Conservation (phyloP, 2,113 vertebrate genomes). For the Brevimyrus niger region DNA sequence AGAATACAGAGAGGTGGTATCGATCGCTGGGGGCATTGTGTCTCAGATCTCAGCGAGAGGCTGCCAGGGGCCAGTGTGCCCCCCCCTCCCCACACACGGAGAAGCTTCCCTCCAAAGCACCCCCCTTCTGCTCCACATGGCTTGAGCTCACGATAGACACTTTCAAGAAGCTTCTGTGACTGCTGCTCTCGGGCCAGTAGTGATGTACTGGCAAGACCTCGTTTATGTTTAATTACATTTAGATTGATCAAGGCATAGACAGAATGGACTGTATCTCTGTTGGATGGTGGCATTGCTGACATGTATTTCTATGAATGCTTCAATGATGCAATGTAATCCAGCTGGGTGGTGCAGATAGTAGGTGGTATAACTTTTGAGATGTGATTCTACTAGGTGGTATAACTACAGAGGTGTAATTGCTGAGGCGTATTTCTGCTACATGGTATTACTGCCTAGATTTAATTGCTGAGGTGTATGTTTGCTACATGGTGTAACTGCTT, state of each 20-base stretch:
- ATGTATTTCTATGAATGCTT: neutral
- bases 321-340: neutral
- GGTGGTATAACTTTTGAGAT: neutral
- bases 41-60: constrained; percentile 5
- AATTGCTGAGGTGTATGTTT: neutral
- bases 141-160: constrained; percentile 14
- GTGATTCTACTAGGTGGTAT: neutral
- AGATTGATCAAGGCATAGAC: neutral
- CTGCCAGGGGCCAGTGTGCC: neutral
- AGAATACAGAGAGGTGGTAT: constrained; percentile 35
- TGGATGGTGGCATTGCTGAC: neutral
- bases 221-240: neutral
- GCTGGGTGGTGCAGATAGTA: neutral
- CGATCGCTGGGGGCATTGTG: constrained; percentile 14
- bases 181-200: neutral
- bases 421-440: neutral
- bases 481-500: neutral
- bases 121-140: neutral
- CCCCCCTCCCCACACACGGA: neutral
- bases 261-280: neutral
- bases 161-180: neutral
- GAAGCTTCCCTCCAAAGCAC: neutral
- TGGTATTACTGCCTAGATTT: neutral
- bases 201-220: neutral
- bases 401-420: neutral